phyloP scores from a whole-genome alignment of 92 coral and sea anemone species.

The Epizoanthus fatuus region DNA sequence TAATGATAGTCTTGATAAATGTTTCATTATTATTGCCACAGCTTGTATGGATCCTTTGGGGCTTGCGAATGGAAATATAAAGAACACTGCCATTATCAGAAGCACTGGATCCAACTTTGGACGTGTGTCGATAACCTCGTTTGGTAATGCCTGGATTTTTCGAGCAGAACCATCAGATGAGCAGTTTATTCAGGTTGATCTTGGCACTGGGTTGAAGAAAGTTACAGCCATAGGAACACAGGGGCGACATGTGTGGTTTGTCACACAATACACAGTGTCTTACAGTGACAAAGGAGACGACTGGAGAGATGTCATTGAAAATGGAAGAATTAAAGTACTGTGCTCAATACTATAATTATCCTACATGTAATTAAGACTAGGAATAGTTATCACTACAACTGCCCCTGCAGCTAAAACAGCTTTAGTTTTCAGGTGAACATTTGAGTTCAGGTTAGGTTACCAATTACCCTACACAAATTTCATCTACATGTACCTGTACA shows the following conservation, averaged over 20 bases:
- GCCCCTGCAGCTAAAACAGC: too few species aligned
- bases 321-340: constrained; percentile 61
- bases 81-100: neutral
- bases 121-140: neutral
- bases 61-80: constrained; percentile 15
- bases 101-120: neutral
- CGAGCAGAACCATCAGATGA: neutral
- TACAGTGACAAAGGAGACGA: constrained; percentile 71
- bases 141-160: neutral
- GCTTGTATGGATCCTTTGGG: constrained; percentile 34
- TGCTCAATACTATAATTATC: too few species aligned
- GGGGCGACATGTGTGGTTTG: neutral
- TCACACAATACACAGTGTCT: constrained; percentile 50
- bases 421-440: too few species aligned
- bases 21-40: neutral
- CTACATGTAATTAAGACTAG: too few species aligned
- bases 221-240: constrained; percentile 30
- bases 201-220: constrained; percentile 13
- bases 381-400: too few species aligned
- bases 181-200: constrained; percentile 27
- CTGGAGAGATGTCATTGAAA: constrained; percentile 70
- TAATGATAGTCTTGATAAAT: neutral
- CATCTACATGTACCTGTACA: too few species aligned
- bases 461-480: too few species aligned
- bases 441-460: too few species aligned